Evolutionary conservation across 2,888 invertebrate species (phyloP), one percentile per base, ranked within the genome.

Genomic region (Macroteleia sp.): DNA sequence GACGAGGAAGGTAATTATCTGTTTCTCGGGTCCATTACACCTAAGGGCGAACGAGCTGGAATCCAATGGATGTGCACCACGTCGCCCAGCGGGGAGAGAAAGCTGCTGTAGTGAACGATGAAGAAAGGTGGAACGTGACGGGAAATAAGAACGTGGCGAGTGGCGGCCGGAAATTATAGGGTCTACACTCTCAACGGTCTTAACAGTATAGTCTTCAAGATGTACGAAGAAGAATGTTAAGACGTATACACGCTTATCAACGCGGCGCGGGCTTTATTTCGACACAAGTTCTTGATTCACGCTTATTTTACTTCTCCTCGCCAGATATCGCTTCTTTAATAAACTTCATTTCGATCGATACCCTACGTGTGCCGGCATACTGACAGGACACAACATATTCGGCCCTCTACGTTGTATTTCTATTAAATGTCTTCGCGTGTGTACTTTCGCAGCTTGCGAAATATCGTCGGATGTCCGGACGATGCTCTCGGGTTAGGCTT

Each of bases 81-180:
- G 76, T 50, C 57, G 54, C 62, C 16, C 52, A 17, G 70, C 56
- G 46, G 75, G 75, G 56, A 41, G 56, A n/a, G 56, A 62, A 59
- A 62, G 69, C 69, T 69, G 62, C 75, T 62, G 69, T 62, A 70
- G 79, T 62, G 64, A 57, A 80, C 77, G 75, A 77, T 67, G 74
- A 74, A 67, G 74, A 70, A 79, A 66, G 80, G 77, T 69, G 77
- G 82, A 84, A 90, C 89, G 89, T 90, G 89, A 89, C 89, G 89
- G 90, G 90, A 90, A 90, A 90, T 89, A 89, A 90, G 88, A 90
- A 87, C 85, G 87, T 86, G 85, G 82, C 87, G 86, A 87, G 86
- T 85, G 87, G 86, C 87, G 86, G 83, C 86, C 89, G 90, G 90
- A 90, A 90, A 90, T 90, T 90, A 89, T 88, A 85, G 85, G 86